Percentiles rank a stretch among this genome's conserved stretches.
phyloP scores from a whole-genome alignment of 2,113 vertebrate species.

The Aspiorhynchus laticeps region DNA sequence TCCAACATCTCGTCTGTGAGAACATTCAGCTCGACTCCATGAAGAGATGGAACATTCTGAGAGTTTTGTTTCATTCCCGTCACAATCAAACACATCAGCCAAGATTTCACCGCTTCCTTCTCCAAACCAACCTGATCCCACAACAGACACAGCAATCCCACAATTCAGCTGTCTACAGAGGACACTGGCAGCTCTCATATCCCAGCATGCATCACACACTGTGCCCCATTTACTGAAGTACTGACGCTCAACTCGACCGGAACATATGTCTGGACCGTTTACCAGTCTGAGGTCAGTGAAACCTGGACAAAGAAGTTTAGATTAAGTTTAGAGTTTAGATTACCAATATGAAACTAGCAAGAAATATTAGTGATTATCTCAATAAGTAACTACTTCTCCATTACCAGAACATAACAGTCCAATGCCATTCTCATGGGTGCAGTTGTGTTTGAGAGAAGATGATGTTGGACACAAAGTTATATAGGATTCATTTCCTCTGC shows the following conservation, averaged over 20 bases:
- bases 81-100: too few species aligned
- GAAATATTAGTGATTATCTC: too few species aligned
- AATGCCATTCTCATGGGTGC: not conserved
- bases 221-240: too few species aligned
- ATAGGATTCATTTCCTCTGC: too few species aligned
- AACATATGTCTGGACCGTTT: slow-evolving; percentile 23
- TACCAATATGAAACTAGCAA: too few species aligned
- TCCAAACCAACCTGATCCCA: too few species aligned
- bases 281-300: not conserved
- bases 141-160: too few species aligned
- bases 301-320: not conserved
- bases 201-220: slow-evolving; percentile 42
- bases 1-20: slow-evolving; percentile 17
- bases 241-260: slow-evolving; percentile 42
- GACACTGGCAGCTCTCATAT: slow-evolving; percentile 47
- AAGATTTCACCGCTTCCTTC: too few species aligned
- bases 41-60: not conserved
- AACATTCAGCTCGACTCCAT: too few species aligned
- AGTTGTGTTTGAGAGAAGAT: not conserved
- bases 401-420: not conserved
- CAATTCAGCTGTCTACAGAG: slow-evolving; percentile 52
- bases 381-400: too few species aligned
- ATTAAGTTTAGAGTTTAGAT: too few species aligned
- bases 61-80: too few species aligned
- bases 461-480: slow-evolving; percentile 24